These are phyloP conservation scores for Brachyptera risi DNA, from an alignment of 2,888 invertebrate genomes.

Conservation along the genomic window DNA sequence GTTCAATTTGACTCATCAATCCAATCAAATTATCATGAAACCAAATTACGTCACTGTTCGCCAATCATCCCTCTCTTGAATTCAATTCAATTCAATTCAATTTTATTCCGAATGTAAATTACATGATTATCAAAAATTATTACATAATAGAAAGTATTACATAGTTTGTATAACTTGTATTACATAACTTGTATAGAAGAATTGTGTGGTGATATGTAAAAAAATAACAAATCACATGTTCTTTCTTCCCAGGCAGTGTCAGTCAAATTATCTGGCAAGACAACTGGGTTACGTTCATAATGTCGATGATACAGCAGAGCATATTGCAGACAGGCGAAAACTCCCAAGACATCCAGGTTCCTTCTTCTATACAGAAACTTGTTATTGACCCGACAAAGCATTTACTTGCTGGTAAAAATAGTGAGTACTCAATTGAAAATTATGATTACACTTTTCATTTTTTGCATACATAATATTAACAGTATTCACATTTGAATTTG, in stretches of 20 bases:
- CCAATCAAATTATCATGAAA: too few species aligned
- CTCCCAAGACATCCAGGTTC: constrained; percentile 44
- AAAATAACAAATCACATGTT: not conserved
- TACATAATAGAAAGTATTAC: too few species aligned
- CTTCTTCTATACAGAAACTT: constrained; percentile 47
- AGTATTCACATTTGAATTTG: too few species aligned
- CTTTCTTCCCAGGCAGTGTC: not conserved
- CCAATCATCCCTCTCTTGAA: too few species aligned
- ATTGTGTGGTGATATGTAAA: not conserved
- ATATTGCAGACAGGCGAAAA: constrained; percentile 43
- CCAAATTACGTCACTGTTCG: too few species aligned
- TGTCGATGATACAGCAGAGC: constrained; percentile 53
- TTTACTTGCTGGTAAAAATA: not conserved
- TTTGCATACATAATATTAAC: too few species aligned
- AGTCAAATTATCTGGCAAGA: constrained; percentile 50
- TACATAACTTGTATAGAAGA: not conserved
- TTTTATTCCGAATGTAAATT: too few species aligned
- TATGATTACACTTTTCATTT: too few species aligned
- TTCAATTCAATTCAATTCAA: too few species aligned
- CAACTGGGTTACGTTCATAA: constrained; percentile 55
- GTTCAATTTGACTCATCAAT: too few species aligned
- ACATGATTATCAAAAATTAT: too few species aligned
- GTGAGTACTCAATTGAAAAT: too few species aligned
- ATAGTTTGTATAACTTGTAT: not conserved
- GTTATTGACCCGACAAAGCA: constrained; percentile 43